These are phyloP conservation scores for Plagodis dolabraria DNA, from an alignment of 2,888 invertebrate species.

Conservation along the genomic window DNA sequence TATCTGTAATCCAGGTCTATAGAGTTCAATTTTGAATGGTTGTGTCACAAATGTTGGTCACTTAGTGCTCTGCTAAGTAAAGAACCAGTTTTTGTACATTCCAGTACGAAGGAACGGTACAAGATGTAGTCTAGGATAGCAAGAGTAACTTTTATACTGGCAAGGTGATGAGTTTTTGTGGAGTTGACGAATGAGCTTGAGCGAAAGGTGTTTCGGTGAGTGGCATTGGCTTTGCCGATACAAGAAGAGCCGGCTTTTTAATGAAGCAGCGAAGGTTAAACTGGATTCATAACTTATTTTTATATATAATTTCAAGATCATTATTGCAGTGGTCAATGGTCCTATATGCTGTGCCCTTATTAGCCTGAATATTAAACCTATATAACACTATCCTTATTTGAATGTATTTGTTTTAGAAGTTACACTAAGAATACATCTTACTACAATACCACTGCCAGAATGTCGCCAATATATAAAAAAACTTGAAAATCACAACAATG, in stretches of 20 bases:
- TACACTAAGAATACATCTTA: no score
- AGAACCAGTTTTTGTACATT: slow-evolving; percentile 70
- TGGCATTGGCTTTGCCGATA: slow-evolving; percentile 16
- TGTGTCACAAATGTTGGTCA: slow-evolving; percentile 43
- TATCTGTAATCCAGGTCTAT: not conserved
- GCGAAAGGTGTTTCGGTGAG: slow-evolving; percentile 6
- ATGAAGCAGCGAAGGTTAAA: slow-evolving; percentile 4
- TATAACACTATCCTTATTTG: no score
- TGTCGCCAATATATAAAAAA: no score
- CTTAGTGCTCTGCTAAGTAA: slow-evolving; percentile 58
- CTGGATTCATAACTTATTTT: no score
- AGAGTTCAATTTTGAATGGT: slow-evolving; percentile 19
- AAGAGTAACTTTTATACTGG: slow-evolving; percentile 4
- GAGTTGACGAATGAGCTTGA: slow-evolving; percentile 5
- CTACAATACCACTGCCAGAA: no score
- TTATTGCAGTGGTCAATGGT: no score
- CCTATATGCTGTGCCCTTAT: no score
- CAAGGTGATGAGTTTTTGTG: slow-evolving; percentile 18
- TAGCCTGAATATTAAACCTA: no score
- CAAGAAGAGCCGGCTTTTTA: slow-evolving; percentile 10
- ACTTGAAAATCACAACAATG: no score
- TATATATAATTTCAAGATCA: no score
- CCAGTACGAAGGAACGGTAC: slow-evolving; percentile 58
- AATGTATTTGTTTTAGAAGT: no score
- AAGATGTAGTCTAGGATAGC: slow-evolving; percentile 31